Evolutionary conservation across 2,888 invertebrate species (phyloP), one percentile per base, ranked within the genome.

Genomic region (Tryphoninae sp.): DNA sequence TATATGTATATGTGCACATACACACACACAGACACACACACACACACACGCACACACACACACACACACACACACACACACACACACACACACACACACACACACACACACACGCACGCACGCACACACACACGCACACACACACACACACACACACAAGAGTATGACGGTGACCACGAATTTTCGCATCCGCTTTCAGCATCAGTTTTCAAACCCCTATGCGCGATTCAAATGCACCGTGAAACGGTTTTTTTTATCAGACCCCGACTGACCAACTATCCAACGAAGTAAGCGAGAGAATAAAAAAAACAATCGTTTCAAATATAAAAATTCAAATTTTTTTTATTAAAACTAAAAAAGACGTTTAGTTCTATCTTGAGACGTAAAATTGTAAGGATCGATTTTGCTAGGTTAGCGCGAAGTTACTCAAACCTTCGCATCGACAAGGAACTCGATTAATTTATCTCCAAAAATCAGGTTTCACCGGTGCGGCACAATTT

Each of bases 381-480:
- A 0, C 33, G 33, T 4, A 33, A 33, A 33, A 6, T 33, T 33
- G 33, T 33, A 33, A 45, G 45, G 7, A 13, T 13, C 45, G 11
- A 3, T 33, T 33, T 45, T 11, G 11, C 45, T 11, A 13, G 13
- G 3, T 45, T 45, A 9, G 7, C 45, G 13, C 13, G 45, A 45
- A 45, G 13, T 45, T 45, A 13, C 11, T 0, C 11, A 45, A 13
- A 45, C 45, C 13, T 45, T 13, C 13, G 13, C 13, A 13, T 45
- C 9, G 45, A 45, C 13, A 3, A 13, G 45, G 45, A 13, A 13
- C 45, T 45, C 45, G 13, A 45, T 82, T 82, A 79, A 82, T 82
- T 79, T 76, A 76, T 82, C 72, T 72, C 76, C 73, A 79, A 82
- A 82, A 82, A 82, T 82, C 68, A 82, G 79, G 33, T 53, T 42